Evolutionary conservation across 2,797 vertebrate genomes (phyloP), one percentile per base, ranked within the genome.

Genomic region (Helicolenus hilgendorfi): DNA sequence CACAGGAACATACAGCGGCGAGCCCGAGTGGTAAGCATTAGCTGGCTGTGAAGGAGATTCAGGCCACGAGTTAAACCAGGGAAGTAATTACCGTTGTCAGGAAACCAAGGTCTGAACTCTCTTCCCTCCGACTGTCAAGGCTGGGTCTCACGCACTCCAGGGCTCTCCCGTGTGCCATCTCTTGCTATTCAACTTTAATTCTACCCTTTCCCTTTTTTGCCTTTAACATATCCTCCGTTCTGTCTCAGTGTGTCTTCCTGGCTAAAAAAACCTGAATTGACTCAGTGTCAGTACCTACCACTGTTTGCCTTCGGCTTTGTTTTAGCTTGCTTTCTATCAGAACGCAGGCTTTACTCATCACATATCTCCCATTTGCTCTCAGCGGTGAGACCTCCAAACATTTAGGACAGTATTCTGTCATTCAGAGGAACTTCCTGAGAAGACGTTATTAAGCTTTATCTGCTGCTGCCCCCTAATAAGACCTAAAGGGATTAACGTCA

Each of bases 61-160:
- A 85, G 87, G 90, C 86, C 85, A 87, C 3, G 79, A 92, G 79
- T 91, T 94, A 91, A 95, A 88, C 90, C 72, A 36, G 24, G 78
- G 89, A 93, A 90, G 90, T 94, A 95, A 96, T 96, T 94, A 94
- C 81, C 24, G 35, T 79, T 89, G 87, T 95, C 88, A 90, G 89
- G 89, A 89, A 94, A 84, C 68, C 62, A 58, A 89, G 41, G 77
- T 79, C 86, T 85, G 75, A 86, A 77, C 77, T 81, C 53, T 72
- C 67, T 87, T 71, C 72, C 70, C 49, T 63, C 36, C 6, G 2
- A 53, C 71, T 86, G 72, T 83, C 58, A 56, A 65, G 72, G 64
- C 79, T 65, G 11, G 14, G 11, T 33, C 26, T 81, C 72, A 59
- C 11, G 14, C 27, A 65, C 71, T 41, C 41, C n/a, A 14, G 6